phyloP scores from a whole-genome alignment of 53 echinoderm and acorn worm species.

The Holothuria leucospilota region DNA sequence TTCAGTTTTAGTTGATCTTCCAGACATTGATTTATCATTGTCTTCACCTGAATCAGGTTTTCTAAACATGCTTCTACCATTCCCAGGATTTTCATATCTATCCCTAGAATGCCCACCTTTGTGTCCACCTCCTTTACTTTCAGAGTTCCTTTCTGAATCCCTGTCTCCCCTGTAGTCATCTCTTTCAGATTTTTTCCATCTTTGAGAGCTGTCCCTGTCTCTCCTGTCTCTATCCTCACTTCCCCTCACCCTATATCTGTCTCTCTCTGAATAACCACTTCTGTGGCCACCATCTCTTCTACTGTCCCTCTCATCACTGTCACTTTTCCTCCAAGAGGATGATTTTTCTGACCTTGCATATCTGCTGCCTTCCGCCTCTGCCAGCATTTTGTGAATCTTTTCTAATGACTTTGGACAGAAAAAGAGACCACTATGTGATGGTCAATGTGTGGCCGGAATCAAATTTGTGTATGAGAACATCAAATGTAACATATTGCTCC shows the following conservation, averaged over 20 bases:
- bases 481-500: too few relatives aligned
- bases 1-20: slow-evolving; percentile 26
- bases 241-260: not conserved
- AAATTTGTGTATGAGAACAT: too few relatives aligned
- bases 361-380: slow-evolving; percentile 69
- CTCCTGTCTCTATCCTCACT: slow-evolving; percentile 27
- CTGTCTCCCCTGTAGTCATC: slow-evolving; percentile 11
- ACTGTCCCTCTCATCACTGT: not conserved
- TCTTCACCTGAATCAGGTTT: slow-evolving; percentile 50
- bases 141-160: slow-evolving; percentile 23
- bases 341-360: too few relatives aligned
- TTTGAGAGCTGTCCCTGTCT: not conserved
- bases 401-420: slow-evolving; percentile 74
- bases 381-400: slow-evolving; percentile 78
- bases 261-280: not conserved
- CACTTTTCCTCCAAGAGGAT: too few relatives aligned
- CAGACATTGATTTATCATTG: not conserved
- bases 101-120: not conserved
- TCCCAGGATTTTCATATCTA: not conserved
- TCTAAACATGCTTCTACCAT: slow-evolving; percentile 39
- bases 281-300: not conserved
- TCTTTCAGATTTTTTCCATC: not conserved
- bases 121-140: slow-evolving; percentile 2
- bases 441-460: too few relatives aligned
- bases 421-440: not conserved